A percentile compares a stretch with the other conserved stretches of the same genome.
Evolutionary conservation across 2,888 invertebrate species (phyloP).

Genomic region (Prostheceraeus crozeri): DNA sequence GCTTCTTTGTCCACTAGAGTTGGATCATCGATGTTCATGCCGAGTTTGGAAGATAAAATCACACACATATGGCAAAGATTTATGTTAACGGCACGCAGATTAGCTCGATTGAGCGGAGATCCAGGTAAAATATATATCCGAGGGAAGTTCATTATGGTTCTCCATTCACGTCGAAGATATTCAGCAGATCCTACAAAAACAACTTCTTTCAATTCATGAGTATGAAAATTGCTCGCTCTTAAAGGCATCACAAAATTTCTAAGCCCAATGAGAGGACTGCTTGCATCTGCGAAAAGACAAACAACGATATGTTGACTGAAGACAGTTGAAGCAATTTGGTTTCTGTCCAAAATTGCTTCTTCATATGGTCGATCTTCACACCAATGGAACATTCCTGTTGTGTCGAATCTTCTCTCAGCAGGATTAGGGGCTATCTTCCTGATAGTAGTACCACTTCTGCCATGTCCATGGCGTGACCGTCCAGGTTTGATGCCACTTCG

Average conservation of each 20-base stretch:
- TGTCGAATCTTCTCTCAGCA: slow-evolving; percentile 66
- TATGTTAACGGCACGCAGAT: slow-evolving; percentile 96
- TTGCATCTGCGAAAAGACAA: slow-evolving; percentile 96
- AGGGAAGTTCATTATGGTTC: slow-evolving; percentile 97
- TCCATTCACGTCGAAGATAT: slow-evolving; percentile 97
- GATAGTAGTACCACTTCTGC: no score
- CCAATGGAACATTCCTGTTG: slow-evolving; percentile 99
- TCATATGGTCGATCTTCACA: slow-evolving; percentile 91
- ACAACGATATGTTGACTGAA: slow-evolving; percentile 93
- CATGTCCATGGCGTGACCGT: no score
- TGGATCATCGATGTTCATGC: slow-evolving; percentile 81
- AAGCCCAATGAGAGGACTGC: slow-evolving; percentile 93
- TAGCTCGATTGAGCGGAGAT: slow-evolving; percentile 95
- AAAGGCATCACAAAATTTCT: slow-evolving; percentile 98
- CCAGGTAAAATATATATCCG: slow-evolving; percentile 98
- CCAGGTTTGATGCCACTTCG: no score
- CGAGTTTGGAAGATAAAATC: slow-evolving; percentile 96
- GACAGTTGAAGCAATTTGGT: slow-evolving; percentile 98
- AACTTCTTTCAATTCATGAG: slow-evolving; percentile 97
- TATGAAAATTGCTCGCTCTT: slow-evolving; percentile 97
- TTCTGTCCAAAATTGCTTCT: slow-evolving; percentile 90
- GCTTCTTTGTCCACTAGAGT: slow-evolving; percentile 99
- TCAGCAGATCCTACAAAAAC: slow-evolving; percentile 98
- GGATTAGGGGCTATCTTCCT: no score
- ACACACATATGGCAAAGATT: slow-evolving; percentile 99